Base-by-base conservation (phyloP, 2,113 vertebrate species). In the Coreoperca whiteheadi region DNA sequence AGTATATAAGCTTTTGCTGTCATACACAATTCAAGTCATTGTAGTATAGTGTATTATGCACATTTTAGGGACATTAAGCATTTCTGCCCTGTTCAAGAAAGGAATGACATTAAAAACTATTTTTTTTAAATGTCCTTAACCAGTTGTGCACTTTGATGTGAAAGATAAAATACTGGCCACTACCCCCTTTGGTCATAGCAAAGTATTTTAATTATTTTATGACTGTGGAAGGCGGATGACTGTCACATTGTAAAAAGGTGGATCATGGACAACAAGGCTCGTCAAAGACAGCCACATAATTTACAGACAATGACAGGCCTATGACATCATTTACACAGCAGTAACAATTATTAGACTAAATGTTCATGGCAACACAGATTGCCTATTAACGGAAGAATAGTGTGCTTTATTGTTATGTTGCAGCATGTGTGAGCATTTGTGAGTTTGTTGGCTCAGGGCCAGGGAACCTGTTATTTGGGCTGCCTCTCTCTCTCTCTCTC, bases 321-420 rank as follows among this genome's bases (percentile, higher is more conserved):
- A 83, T 94, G 94, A 92, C 92, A 92, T 94, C 87, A 93, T 93
- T 92, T 93, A 89, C 90, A 77, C 79, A 73, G 87, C 93, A 86
- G 88, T 93, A 93, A 90, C 91, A 85, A 88, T 93, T 91, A 93
- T 93, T 89, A 91, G 88, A 81, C 90, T 91, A 89, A 90, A 92
- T 90, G 92, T 89, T 90, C 90, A 88, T 90, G 85, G 78, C 86
- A 90, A 88, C 90, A 87, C 92, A 93, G 91, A 93, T 94, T 93
- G 91, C 74, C 92, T 88, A 89, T 92, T 92, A 93, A 89, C 86
- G 86, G 83, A 85, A 74, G 86, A 92, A 89, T 88, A 89, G 86
- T 89, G 70, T 72, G 79, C 88, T 92, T 93, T 92, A 92, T 94
- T 93, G 91, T 93, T 89, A 81, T 92, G 90, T 87, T 91, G 90